Conservation (phyloP, 2,797 vertebrate species). For the Chrysolophus pictus region DNA sequence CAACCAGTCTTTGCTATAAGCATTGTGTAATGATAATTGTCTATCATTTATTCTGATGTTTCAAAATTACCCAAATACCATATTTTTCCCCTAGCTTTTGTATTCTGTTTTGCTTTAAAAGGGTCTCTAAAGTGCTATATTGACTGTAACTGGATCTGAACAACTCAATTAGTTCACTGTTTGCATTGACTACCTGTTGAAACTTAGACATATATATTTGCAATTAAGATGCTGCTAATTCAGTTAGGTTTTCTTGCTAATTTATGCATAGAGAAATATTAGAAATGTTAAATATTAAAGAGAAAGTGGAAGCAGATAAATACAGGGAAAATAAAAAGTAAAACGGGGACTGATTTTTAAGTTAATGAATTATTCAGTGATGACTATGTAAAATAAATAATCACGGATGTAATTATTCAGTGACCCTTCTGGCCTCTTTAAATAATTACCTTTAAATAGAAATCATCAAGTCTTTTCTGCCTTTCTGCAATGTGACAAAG, state of each 20-base stretch:
- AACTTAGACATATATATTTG: slow-evolving; percentile 8
- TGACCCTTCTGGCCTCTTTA: neutral
- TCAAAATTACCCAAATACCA: neutral
- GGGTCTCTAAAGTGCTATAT: neutral
- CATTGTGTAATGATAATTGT: neutral
- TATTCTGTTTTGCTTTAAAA: neutral
- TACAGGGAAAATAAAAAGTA: neutral
- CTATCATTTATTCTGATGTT: neutral
- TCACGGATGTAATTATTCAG: neutral
- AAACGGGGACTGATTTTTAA: neutral
- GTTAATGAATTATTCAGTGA: neutral
- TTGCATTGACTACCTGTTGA: neutral
- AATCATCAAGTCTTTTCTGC: neutral
- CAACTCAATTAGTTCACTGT: neutral
- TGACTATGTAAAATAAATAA: neutral
- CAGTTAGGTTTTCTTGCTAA: neutral
- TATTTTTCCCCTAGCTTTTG: neutral
- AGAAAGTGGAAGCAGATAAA: neutral
- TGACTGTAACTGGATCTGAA: neutral
- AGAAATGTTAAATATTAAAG: neutral
- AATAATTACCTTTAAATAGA: slow-evolving; percentile 24
- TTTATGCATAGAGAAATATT: neutral
- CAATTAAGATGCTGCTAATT: slow-evolving; percentile 38
- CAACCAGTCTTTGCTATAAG: rapidly evolving
- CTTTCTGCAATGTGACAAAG: neutral